These are phyloP conservation scores for Oophaga pumilio DNA, from an alignment of 2,113 vertebrate genomes.

Conservation along the genomic window DNA sequence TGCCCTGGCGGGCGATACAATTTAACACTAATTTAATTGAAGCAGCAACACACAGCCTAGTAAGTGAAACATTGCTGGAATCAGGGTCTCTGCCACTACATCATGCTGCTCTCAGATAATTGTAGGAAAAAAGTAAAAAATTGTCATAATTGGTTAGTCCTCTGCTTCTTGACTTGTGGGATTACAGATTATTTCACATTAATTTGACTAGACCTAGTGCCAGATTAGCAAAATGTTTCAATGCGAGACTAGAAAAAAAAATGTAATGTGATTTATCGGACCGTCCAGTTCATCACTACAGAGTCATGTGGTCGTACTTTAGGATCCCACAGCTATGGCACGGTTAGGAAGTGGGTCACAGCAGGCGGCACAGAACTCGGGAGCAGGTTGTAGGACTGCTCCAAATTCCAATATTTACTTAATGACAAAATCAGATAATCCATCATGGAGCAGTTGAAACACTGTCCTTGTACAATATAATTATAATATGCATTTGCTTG, in stretches of 20 bases:
- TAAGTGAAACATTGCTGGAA: too few species aligned
- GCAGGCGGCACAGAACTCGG: constrained; percentile 9
- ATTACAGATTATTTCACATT: neutral
- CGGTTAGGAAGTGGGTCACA: constrained; percentile 41
- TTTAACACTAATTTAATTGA: too few species aligned
- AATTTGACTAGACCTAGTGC: neutral
- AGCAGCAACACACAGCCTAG: too few species aligned
- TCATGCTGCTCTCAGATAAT: too few species aligned
- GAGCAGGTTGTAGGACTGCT: constrained; percentile 5
- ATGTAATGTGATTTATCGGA: neutral
- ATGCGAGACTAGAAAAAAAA: neutral
- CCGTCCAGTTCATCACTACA: neutral
- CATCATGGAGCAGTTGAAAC: constrained; percentile 22
- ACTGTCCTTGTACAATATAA: constrained; percentile 42
- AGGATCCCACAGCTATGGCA: neutral
- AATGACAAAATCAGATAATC: constrained; percentile 32
- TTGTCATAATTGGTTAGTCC: neutral
- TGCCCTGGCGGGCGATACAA: too few species aligned
- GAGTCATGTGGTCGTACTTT: neutral
- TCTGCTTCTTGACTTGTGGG: neutral
- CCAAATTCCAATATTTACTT: constrained; percentile 40
- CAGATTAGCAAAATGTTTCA: neutral
- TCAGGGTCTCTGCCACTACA: too few species aligned
- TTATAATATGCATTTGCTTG: constrained; percentile 51
- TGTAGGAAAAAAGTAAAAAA: too few species aligned